A percentile compares a stretch with the other conserved stretches of the same genome.
These are phyloP conservation scores for Phoronis australis DNA, from an alignment of 2,888 invertebrate species.

Conservation along the genomic window DNA sequence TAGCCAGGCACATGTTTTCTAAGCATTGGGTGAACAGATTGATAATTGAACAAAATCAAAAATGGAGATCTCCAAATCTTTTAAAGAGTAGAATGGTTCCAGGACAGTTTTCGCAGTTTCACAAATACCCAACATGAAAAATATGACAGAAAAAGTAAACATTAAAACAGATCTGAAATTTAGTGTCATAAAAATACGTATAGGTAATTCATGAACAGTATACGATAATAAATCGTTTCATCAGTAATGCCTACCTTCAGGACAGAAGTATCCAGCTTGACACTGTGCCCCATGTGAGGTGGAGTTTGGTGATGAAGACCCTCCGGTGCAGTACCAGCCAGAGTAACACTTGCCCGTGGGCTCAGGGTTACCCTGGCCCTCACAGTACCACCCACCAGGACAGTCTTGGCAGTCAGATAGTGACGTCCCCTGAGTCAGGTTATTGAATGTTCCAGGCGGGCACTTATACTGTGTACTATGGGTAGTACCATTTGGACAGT, in stretches of 20 bases:
- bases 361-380: conserved; percentile 33
- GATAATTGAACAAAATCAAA: too few species aligned
- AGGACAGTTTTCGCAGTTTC: too few species aligned
- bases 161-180: background rate
- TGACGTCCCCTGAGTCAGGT: conserved; percentile 19
- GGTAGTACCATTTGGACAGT: conserved; percentile 40
- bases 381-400: conserved; percentile 42
- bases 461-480: conserved; percentile 35
- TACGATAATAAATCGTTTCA: conserved; percentile 1
- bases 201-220: background rate
- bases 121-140: too few species aligned
- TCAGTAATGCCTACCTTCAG: conserved; percentile 24
- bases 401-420: conserved; percentile 32
- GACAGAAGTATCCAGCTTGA: conserved; percentile 39
- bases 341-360: conserved; percentile 38
- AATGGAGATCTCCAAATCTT: too few species aligned
- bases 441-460: conserved; percentile 41
- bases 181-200: too few species aligned
- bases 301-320: conserved; percentile 29
- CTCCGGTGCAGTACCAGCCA: conserved; percentile 41
- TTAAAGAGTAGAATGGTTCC: too few species aligned
- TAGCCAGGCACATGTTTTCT: too few species aligned
- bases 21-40: too few species aligned
- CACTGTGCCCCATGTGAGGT: conserved; percentile 39
- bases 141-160: background rate